These are phyloP conservation scores for Agrilus planipennis DNA, from an alignment of 1,140 invertebrate genomes.

Conservation along the genomic window DNA sequence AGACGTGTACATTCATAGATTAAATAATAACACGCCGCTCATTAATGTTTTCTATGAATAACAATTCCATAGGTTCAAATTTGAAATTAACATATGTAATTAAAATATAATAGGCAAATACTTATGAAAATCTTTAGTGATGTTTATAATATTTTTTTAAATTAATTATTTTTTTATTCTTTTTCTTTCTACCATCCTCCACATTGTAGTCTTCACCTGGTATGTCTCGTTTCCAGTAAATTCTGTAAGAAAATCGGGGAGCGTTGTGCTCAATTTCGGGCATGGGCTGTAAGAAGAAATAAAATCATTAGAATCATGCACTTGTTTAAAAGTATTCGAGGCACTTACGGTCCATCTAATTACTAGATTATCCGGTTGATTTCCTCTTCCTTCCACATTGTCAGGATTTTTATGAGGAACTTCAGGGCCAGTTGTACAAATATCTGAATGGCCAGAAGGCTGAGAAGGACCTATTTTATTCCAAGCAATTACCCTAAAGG, in stretches of 20 bases:
- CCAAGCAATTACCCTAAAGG: conserved; percentile 83
- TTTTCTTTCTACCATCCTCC: too few relatives aligned
- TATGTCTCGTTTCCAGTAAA: conserved; percentile 76
- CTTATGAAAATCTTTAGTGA: too few relatives aligned
- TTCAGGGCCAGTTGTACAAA: conserved; percentile 80
- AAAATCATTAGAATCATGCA: neutral
- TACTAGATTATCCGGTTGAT: conserved; percentile 77
- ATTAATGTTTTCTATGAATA: too few relatives aligned
- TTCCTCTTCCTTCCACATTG: conserved; percentile 84
- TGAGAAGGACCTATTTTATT: conserved; percentile 87
- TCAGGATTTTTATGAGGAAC: conserved; percentile 90
- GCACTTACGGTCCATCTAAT: conserved; percentile 94
- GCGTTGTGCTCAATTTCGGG: conserved; percentile 94
- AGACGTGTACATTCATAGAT: too few relatives aligned
- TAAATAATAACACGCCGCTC: too few relatives aligned
- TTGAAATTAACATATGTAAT: too few relatives aligned
- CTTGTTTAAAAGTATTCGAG: conserved; percentile 2
- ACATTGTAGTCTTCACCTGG: conserved; percentile 59
- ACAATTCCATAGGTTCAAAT: too few relatives aligned
- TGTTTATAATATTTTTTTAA: too few relatives aligned
- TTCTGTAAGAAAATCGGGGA: conserved; percentile 81
- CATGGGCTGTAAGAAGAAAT: conserved; percentile 55
- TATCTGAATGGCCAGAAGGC: conserved; percentile 67
- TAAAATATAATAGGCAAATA: too few relatives aligned
- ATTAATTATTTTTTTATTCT: too few relatives aligned